Percentiles rank a stretch among this genome's conserved stretches.
Evolutionary conservation across 2,797 vertebrate genomes (phyloP).

Genomic region (Hydrophis major): DNA sequence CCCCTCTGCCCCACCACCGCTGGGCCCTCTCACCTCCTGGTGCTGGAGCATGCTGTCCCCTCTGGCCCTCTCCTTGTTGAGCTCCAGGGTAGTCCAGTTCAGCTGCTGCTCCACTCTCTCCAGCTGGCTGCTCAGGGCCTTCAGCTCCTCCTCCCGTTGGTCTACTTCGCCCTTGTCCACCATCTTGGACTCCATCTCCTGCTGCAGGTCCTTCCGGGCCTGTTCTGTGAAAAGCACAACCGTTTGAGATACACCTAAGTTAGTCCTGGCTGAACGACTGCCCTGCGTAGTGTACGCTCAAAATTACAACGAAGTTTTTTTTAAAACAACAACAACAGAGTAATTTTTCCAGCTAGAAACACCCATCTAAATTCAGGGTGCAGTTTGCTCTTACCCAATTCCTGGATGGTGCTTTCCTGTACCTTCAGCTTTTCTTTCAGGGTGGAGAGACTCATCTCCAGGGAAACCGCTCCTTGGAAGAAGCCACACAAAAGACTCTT

Average conservation of each 20-base stretch:
- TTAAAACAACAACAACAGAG: background rate
- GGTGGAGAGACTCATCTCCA: constrained; percentile 57
- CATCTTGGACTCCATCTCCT: constrained; percentile 64
- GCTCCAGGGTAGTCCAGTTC: constrained; percentile 63
- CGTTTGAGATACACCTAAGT: fast-evolving
- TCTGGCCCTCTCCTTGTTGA: constrained; percentile 83
- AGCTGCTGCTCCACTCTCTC: constrained; percentile 68
- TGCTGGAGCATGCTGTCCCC: constrained; percentile 78
- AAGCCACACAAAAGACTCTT: background rate
- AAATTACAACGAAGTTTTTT: background rate
- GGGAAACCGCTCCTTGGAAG: constrained; percentile 59
- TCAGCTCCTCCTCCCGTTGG: constrained; percentile 74
- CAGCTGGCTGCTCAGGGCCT: constrained; percentile 59
- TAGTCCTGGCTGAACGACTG: no score
- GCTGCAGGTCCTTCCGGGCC: constrained; percentile 67
- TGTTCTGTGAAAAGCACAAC: constrained; percentile 64
- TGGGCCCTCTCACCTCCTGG: constrained; percentile 76
- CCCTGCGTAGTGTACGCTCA: background rate
- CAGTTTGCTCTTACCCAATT: constrained; percentile 76
- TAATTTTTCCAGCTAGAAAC: background rate
- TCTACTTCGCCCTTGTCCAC: constrained; percentile 57
- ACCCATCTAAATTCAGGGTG: background rate
- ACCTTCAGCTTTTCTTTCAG: constrained; percentile 73
- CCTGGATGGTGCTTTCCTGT: constrained; percentile 69
- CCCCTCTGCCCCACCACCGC: no score